Percentiles rank a stretch among this genome's conserved stretches.
phyloP scores from a whole-genome alignment of 2,888 invertebrate species.

The Meghimatium bilineatum region DNA sequence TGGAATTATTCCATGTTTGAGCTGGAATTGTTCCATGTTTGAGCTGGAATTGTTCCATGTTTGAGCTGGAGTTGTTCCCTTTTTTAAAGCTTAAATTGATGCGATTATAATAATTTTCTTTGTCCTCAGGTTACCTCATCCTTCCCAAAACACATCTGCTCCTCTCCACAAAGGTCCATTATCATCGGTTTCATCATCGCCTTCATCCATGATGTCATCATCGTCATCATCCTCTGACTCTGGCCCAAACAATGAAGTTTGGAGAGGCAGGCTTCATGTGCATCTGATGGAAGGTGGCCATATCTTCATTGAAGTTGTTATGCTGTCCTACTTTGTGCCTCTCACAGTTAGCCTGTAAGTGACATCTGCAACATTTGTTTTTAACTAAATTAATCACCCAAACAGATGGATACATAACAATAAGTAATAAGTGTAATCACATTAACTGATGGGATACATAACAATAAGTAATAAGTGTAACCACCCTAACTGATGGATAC shows the following conservation, averaged over 20 bases:
- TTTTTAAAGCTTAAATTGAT: too few species aligned
- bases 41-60: too few species aligned
- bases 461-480: too few species aligned
- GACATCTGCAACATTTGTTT: not conserved
- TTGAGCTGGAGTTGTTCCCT: too few species aligned
- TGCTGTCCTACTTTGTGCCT: conserved; percentile 48
- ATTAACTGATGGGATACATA: too few species aligned
- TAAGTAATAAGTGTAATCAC: too few species aligned
- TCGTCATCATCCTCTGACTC: conserved; percentile 16
- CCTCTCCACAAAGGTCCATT: not conserved
- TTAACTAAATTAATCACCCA: too few species aligned
- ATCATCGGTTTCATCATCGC: not conserved
- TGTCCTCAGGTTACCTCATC: conserved; percentile 26
- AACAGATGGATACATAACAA: too few species aligned
- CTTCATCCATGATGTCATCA: not conserved
- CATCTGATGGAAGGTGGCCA: conserved; percentile 40
- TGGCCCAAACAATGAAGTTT: conserved; percentile 46
- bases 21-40: too few species aligned
- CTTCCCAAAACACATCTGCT: not conserved
- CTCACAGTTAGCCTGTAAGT: conserved; percentile 46
- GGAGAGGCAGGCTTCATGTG: conserved; percentile 47
- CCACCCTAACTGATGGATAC: too few species aligned
- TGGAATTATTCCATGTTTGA: too few species aligned
- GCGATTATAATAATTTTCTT: not conserved
- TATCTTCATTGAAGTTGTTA: conserved; percentile 46